Conservation (phyloP, 2,113 vertebrate species). For the Cettia cetti region DNA sequence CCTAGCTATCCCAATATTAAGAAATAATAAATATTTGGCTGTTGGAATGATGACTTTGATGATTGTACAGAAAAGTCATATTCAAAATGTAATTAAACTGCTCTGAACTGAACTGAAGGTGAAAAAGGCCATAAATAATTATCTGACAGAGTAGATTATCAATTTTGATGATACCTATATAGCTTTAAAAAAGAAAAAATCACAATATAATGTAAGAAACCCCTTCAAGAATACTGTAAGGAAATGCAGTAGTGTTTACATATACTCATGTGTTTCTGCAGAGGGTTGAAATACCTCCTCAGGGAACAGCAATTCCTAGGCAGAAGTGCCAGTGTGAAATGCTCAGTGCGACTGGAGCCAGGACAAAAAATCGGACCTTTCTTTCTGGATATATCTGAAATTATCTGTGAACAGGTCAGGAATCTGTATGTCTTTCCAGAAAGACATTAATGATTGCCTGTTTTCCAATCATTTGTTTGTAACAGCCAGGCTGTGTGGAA, state of each 20-base stretch:
- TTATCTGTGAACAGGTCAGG: not conserved
- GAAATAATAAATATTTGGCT: not conserved
- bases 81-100: not conserved
- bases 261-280: not conserved
- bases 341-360: not conserved
- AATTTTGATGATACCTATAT: not conserved
- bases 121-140: not conserved
- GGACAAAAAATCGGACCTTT: not conserved
- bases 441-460: not conserved
- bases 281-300: not conserved
- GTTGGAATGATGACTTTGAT: not conserved
- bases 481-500: not conserved
- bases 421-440: not conserved
- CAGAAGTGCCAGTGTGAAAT: not conserved
- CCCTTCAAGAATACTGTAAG: not conserved
- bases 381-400: not conserved
- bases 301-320: not conserved
- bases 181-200: not conserved
- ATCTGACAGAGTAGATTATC: not conserved
- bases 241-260: not conserved
- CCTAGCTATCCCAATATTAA: not conserved
- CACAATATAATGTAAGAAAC: not conserved
- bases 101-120: not conserved
- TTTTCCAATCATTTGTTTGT: not conserved
- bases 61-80: not conserved